Percentiles rank a stretch among this genome's conserved stretches.
phyloP scores from a whole-genome alignment of 2,888 invertebrate species.

The Caenorhabditis panamensis region DNA sequence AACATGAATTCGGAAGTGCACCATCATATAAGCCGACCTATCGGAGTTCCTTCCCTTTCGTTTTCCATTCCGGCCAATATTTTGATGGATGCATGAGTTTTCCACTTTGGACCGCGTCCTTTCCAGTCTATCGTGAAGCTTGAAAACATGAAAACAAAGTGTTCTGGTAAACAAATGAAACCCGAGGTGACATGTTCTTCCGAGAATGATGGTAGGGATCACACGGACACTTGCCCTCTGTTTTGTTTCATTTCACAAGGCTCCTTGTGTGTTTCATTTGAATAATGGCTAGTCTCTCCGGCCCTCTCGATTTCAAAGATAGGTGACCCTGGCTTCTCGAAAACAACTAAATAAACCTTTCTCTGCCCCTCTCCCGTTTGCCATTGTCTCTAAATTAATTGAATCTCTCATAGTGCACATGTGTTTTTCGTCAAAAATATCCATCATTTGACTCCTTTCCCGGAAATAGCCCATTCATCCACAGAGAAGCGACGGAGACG shows the following conservation, averaged over 20 bases:
- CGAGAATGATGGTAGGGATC: constrained; percentile 5
- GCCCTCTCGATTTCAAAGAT: neutral
- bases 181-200: neutral
- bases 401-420: constrained; percentile 48
- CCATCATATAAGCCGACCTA: neutral
- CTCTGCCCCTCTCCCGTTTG: constrained; percentile 3
- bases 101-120: constrained; percentile 5
- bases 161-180: constrained; percentile 5
- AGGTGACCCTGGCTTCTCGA: neutral
- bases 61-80: neutral
- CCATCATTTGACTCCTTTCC: constrained; percentile 29
- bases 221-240: constrained; percentile 7
- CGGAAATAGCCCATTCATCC: constrained; percentile 33
- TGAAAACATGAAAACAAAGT: constrained; percentile 11
- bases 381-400: constrained; percentile 31
- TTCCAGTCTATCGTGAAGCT: neutral
- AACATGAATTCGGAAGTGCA: constrained; percentile 51
- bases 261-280: constrained; percentile 49
- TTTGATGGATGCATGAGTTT: constrained; percentile 48
- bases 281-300: constrained; percentile 35
- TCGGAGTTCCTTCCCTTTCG: constrained; percentile 14
- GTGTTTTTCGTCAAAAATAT: constrained; percentile 45
- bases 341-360: constrained; percentile 24
- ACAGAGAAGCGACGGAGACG: no score
- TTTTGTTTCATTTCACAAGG: neutral